These are phyloP conservation scores for Galaxias olidus DNA, from an alignment of 2,797 vertebrate species.

Conservation along the genomic window DNA sequence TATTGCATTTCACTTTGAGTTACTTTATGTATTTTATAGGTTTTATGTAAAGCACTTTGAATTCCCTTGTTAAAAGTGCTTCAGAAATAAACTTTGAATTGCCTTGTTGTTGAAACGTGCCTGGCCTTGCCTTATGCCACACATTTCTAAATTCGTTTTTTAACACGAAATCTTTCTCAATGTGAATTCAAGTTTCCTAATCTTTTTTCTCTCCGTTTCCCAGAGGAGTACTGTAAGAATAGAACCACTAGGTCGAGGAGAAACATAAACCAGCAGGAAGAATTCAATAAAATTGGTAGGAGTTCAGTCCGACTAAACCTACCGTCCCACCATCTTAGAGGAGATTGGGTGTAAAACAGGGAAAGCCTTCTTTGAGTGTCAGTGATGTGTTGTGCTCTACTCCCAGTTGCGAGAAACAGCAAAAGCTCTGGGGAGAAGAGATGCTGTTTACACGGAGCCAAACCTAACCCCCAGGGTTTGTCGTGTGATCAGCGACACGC, in stretches of 20 bases:
- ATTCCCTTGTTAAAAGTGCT: too few relatives aligned
- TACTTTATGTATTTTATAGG: too few relatives aligned
- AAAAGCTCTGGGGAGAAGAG: constrained; percentile 28
- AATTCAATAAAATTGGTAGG: constrained; percentile 54
- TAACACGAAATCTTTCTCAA: neutral
- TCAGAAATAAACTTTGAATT: too few relatives aligned
- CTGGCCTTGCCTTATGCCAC: too few relatives aligned
- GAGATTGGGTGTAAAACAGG: too few relatives aligned
- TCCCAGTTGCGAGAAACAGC: constrained; percentile 52
- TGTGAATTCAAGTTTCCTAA: neutral
- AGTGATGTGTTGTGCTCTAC: neutral
- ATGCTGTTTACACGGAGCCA: constrained; percentile 69
- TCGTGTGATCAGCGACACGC: constrained; percentile 51
- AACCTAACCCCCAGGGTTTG: constrained; percentile 36
- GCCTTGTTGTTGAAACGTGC: too few relatives aligned
- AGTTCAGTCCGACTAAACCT: too few relatives aligned
- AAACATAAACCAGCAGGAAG: constrained; percentile 37
- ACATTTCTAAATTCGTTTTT: too few relatives aligned
- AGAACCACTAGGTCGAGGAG: constrained; percentile 43
- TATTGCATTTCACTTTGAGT: too few relatives aligned
- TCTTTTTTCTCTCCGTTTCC: constrained; percentile 15
- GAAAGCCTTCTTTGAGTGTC: neutral
- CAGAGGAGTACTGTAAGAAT: constrained; percentile 55
- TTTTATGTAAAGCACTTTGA: too few relatives aligned
- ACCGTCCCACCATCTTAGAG: too few relatives aligned